These are phyloP conservation scores for Pygmarrhopalites habei DNA, from an alignment of 1,140 invertebrate species.

Conservation along the genomic window DNA sequence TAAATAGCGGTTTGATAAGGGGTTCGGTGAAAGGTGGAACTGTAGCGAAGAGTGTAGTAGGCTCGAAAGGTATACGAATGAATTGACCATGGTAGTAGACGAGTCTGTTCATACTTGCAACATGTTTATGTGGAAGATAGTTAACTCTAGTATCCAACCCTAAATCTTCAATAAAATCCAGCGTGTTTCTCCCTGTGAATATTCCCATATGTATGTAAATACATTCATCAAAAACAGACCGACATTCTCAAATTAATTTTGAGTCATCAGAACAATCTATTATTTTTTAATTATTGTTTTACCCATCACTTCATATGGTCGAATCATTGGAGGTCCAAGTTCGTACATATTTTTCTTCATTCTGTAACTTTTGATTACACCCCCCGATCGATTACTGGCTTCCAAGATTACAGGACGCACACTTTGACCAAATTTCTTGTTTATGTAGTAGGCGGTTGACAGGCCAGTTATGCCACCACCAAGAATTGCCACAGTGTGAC, in stretches of 20 bases:
- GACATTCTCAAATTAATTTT: too few relatives aligned
- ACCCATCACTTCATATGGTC: slow-evolving; percentile 59
- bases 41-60: slow-evolving; percentile 55
- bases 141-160: slow-evolving; percentile 53
- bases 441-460: slow-evolving; percentile 54
- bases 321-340: slow-evolving; percentile 66
- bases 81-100: slow-evolving; percentile 69
- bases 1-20: slow-evolving; percentile 55
- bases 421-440: slow-evolving; percentile 41
- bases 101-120: slow-evolving; percentile 62
- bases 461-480: slow-evolving; percentile 59
- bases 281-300: too few relatives aligned
- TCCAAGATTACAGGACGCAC: slow-evolving; percentile 58
- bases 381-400: slow-evolving; percentile 65
- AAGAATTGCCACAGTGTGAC: slow-evolving; percentile 49
- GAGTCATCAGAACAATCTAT: too few relatives aligned
- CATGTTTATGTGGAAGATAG: slow-evolving; percentile 54
- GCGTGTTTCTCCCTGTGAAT: slow-evolving; percentile 71
- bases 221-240: too few relatives aligned
- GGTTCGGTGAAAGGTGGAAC: slow-evolving; percentile 67
- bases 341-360: slow-evolving; percentile 31
- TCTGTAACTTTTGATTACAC: slow-evolving; percentile 69
- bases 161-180: slow-evolving; percentile 70
- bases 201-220: too few relatives aligned
- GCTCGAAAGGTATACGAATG: slow-evolving; percentile 60